These are phyloP conservation scores for Falco cherrug DNA, from an alignment of 2,797 vertebrate species.

Conservation along the genomic window DNA sequence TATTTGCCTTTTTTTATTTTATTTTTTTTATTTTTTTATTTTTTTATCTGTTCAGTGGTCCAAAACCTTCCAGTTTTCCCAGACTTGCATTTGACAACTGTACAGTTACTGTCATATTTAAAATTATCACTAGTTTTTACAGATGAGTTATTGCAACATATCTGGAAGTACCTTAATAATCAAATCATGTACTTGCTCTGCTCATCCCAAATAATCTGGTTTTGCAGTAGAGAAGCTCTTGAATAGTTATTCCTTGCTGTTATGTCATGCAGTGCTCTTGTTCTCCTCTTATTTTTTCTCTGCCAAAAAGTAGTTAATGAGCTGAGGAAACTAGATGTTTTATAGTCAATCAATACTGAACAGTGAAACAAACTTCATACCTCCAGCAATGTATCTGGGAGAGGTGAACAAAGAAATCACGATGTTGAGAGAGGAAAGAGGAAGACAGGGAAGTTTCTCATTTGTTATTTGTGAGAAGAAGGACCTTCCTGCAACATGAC, in stretches of 20 bases:
- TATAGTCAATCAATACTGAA: background rate
- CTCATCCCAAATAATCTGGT: background rate
- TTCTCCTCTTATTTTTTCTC: background rate
- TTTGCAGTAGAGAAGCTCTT: background rate
- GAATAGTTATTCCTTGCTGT: background rate
- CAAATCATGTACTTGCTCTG: background rate
- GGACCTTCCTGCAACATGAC: accelerated
- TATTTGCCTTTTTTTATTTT: background rate
- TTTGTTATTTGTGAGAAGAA: background rate
- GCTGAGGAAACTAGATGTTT: background rate
- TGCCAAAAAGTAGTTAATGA: background rate
- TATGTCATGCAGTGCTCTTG: background rate
- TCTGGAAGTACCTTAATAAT: background rate
- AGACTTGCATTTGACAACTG: background rate
- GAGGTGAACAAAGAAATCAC: background rate
- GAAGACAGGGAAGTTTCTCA: background rate
- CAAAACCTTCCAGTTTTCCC: background rate
- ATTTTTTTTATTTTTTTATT: no score
- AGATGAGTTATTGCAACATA: background rate
- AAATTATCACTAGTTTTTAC: background rate
- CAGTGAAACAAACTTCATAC: background rate
- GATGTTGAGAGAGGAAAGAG: background rate
- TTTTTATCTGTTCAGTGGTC: background rate
- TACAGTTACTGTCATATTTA: background rate
- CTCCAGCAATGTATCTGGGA: background rate